These are phyloP conservation scores for Lithobates sylvaticus DNA, from an alignment of 2,797 vertebrate species.

Conservation along the genomic window DNA sequence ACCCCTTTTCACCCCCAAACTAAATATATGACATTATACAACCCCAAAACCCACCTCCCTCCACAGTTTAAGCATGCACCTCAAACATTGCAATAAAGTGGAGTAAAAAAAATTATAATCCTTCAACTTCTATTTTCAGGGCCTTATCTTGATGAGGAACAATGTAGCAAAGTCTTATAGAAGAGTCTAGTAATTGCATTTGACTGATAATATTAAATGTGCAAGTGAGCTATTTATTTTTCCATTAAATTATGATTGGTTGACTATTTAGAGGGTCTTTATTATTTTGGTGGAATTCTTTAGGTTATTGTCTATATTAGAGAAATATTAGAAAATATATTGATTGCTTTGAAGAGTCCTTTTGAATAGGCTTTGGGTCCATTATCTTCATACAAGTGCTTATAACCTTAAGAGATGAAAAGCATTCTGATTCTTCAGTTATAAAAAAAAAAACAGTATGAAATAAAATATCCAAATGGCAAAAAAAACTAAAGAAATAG, in stretches of 20 bases:
- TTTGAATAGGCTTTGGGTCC: slow-evolving; percentile 9
- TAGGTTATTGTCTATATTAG: background rate
- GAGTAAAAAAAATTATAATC: slow-evolving; percentile 10
- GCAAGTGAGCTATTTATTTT: background rate
- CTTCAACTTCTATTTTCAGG: slow-evolving; percentile 20
- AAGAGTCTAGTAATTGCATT: background rate
- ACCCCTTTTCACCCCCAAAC: background rate
- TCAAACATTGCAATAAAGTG: slow-evolving; percentile 1
- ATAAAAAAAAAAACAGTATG: background rate
- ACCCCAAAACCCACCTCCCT: slow-evolving; percentile 39
- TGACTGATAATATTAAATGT: background rate
- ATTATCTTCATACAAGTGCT: slow-evolving; percentile 35
- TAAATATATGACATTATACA: slow-evolving; percentile 3
- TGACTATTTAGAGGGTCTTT: background rate
- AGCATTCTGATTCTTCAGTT: slow-evolving; percentile 10
- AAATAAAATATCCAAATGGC: background rate
- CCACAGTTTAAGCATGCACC: slow-evolving; percentile 51
- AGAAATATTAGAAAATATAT: background rate
- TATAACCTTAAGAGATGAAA: slow-evolving; percentile 28
- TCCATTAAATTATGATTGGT: background rate
- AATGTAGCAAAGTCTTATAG: slow-evolving; percentile 8
- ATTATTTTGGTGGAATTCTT: background rate
- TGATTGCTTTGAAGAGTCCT: background rate
- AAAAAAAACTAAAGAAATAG: background rate
- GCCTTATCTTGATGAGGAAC: slow-evolving; percentile 9